Conservation (phyloP, 2,888 invertebrate genomes). For the Bruchidius siliquastri region DNA sequence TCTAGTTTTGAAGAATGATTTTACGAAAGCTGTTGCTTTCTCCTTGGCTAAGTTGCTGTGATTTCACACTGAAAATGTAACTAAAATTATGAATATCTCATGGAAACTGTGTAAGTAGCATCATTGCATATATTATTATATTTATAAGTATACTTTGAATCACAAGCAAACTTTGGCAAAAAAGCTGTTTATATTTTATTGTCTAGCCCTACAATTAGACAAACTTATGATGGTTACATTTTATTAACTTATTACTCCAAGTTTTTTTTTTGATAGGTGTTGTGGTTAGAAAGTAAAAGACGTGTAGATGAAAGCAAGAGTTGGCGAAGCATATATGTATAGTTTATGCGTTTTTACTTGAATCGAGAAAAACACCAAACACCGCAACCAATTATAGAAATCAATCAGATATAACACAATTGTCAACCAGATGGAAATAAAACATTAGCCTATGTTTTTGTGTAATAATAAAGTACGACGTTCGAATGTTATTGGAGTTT, state of each 20-base stretch:
- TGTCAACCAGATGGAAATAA: neutral
- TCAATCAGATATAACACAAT: neutral
- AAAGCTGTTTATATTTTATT: too few species aligned
- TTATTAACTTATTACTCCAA: neutral
- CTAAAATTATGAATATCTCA: too few species aligned
- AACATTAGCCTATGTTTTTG: neutral
- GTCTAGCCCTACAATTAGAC: too few species aligned
- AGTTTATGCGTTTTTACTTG: neutral
- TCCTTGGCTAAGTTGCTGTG: too few species aligned
- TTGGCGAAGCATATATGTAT: neutral
- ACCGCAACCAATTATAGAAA: neutral
- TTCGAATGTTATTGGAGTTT: neutral
- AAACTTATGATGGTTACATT: too few species aligned
- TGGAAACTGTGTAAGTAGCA: too few species aligned
- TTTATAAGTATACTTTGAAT: too few species aligned
- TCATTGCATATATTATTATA: too few species aligned
- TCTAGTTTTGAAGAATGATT: too few species aligned
- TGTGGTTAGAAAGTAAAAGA: neutral
- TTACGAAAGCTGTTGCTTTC: too few species aligned
- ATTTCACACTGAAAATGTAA: too few species aligned
- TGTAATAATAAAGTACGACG: neutral
- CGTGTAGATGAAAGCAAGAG: neutral
- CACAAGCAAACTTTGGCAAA: too few species aligned
- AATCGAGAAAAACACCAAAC: neutral
- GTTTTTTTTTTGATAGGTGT: neutral